Percentiles rank a stretch among this genome's conserved stretches.
These are phyloP conservation scores for Zeus faber DNA, from an alignment of 2,113 vertebrate species.

Conservation along the genomic window DNA sequence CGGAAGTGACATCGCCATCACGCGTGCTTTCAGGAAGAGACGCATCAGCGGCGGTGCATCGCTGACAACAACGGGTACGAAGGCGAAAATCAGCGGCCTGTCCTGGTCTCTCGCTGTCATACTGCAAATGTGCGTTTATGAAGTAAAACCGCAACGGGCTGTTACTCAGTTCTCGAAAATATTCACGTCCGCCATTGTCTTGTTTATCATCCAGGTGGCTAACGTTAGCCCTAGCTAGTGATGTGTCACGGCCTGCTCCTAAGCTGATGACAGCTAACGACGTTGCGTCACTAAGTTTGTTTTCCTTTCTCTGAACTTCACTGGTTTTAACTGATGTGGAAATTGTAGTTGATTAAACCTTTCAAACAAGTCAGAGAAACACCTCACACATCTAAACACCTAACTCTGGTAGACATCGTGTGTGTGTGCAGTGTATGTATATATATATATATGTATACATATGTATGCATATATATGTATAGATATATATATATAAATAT, in stretches of 20 bases:
- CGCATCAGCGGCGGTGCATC: conserved; percentile 42
- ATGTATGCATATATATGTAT: too few species aligned
- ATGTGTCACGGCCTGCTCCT: conserved; percentile 62
- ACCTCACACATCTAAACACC: too few species aligned
- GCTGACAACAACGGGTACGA: conserved; percentile 56
- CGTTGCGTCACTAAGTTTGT: conserved; percentile 36
- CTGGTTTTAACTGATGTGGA: too few species aligned
- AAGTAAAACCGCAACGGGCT: background rate
- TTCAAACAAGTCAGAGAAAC: too few species aligned
- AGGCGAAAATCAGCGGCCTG: conserved; percentile 29
- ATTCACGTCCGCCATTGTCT: background rate
- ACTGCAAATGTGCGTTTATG: too few species aligned
- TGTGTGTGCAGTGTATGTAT: too few species aligned
- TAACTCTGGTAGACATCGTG: too few species aligned
- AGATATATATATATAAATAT: too few species aligned
- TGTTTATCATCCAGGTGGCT: conserved; percentile 10
- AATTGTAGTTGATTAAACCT: too few species aligned
- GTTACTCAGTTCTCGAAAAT: conserved; percentile 8
- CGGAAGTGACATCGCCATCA: conserved; percentile 59
- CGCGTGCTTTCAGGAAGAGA: conserved; percentile 55
- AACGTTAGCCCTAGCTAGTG: conserved; percentile 51
- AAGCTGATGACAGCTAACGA: conserved; percentile 54
- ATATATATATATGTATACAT: too few species aligned
- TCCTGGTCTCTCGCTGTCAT: background rate
- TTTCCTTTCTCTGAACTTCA: too few species aligned